These are phyloP conservation scores for Adelphocoris suturalis DNA, from an alignment of 2,888 invertebrate species.

Conservation along the genomic window DNA sequence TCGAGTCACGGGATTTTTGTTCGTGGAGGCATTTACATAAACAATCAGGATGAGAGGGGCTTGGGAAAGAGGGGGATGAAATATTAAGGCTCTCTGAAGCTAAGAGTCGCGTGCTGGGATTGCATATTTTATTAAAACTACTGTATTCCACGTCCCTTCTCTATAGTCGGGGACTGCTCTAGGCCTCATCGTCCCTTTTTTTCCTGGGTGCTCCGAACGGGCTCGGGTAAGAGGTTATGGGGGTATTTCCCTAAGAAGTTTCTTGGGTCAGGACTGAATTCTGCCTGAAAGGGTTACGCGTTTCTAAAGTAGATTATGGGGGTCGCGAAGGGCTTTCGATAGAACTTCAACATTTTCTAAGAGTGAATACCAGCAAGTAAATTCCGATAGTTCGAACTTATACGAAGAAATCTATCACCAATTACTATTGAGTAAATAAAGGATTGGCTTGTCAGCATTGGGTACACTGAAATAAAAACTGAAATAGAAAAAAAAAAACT, in stretches of 20 bases:
- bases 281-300: too few relatives aligned
- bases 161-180: not conserved
- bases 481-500: too few relatives aligned
- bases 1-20: constrained; percentile 17
- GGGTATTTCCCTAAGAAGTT: not conserved
- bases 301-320: not conserved
- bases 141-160: not conserved
- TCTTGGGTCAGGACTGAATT: not conserved
- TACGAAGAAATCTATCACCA: too few relatives aligned
- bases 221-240: not conserved
- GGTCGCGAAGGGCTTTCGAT: not conserved
- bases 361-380: too few relatives aligned
- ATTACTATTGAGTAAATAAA: too few relatives aligned
- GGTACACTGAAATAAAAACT: too few relatives aligned
- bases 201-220: not conserved
- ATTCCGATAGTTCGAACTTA: too few relatives aligned
- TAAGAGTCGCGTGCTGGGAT: constrained; percentile 54
- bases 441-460: too few relatives aligned
- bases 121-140: constrained; percentile 59
- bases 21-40: constrained; percentile 43
- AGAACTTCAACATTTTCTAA: too few relatives aligned
- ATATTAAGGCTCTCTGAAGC: constrained; percentile 43
- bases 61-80: constrained; percentile 40
- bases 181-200: not conserved
- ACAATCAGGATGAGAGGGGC: constrained; percentile 29